Conservation (phyloP, 2,113 vertebrate genomes). For the Heterochromis multidens region DNA sequence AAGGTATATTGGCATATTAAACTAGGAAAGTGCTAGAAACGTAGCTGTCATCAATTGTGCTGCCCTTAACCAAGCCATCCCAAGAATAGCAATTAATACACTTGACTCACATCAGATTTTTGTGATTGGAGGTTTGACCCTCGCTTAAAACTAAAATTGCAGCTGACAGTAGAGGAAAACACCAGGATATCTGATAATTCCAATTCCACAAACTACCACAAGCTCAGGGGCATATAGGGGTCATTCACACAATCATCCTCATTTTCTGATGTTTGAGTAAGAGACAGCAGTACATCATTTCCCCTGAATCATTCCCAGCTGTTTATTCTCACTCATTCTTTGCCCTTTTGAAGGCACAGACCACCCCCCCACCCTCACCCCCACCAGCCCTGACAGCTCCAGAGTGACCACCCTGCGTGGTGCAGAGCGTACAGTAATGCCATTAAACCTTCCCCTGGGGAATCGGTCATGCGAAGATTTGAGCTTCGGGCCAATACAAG, state of each 20-base stretch:
- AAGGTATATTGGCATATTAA: slow-evolving; percentile 4
- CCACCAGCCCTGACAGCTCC: not conserved
- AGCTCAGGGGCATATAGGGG: slow-evolving; percentile 18
- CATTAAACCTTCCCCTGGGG: slow-evolving; percentile 52
- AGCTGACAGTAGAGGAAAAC: not conserved
- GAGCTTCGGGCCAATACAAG: slow-evolving; percentile 44
- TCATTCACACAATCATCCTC: slow-evolving; percentile 16
- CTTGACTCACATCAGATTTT: slow-evolving; percentile 10
- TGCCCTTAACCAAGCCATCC: not conserved
- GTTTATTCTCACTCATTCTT: not conserved
- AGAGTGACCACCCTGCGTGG: slow-evolving; percentile 51
- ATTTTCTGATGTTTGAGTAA: not conserved
- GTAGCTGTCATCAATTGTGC: not conserved
- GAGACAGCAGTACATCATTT: slow-evolving; percentile 6
- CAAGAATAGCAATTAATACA: slow-evolving; percentile 3
- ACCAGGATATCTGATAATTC: not conserved
- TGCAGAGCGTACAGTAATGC: slow-evolving; percentile 43
- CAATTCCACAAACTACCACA: not conserved
- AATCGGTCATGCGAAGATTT: slow-evolving; percentile 49
- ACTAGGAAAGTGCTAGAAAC: not conserved
- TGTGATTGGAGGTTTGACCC: not conserved
- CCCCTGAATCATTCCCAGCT: not conserved
- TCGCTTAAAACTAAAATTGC: slow-evolving; percentile 2
- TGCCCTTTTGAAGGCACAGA: not conserved
- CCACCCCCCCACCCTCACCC: not conserved